Evolutionary conservation across 1,140 invertebrate species (phyloP), one percentile per base, ranked within the genome.

Genomic region (Lamellibrachia luymesi): DNA sequence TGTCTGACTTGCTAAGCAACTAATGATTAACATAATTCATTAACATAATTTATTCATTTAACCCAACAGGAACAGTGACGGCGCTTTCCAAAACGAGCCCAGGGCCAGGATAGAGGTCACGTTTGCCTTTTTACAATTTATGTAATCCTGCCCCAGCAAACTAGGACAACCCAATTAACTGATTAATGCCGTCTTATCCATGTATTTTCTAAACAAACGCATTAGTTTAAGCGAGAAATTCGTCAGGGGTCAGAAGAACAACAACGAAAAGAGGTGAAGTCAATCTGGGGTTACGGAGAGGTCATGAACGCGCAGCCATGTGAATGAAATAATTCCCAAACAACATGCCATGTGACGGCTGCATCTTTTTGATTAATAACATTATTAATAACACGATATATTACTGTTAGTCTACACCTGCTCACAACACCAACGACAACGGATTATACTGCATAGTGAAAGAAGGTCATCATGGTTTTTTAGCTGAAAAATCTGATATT

Each of bases 31-130:
- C 64, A 80, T 80, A 80, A 80, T 80, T 80, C 64, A 80, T 80
- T 80, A 80, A 80, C 64, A 80, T 80, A 80, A 80, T 80, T 80
- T 80, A 80, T 80, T 80, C 64, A 80, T 80, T 80, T 80, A 80
- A 80, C 64, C 64, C 64, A 22, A 80, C 64, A 80, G 64, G 64
- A 80, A 80, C 64, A 80, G 64, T 22, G 13, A 80, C 64, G 64
- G 64, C 64, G 64, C 64, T 80, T 80, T 80, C 64, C 64, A 80
- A 38, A 80, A 80, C 64, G 8, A 80, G 64, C 64, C 17, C 64
- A 80, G 64, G 64, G 25, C 17, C 64, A 80, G 64, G 64, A 80
- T 80, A 80, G 64, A 80, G 64, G 64, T 80, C 64, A 80, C 64
- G 64, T 80, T 80, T 80, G 64, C 13, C 38, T 80, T 80, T 80